A percentile compares a stretch with the other conserved stretches of the same genome.
phyloP scores from a whole-genome alignment of 1,140 invertebrate genomes.

The Ips nitidus region DNA sequence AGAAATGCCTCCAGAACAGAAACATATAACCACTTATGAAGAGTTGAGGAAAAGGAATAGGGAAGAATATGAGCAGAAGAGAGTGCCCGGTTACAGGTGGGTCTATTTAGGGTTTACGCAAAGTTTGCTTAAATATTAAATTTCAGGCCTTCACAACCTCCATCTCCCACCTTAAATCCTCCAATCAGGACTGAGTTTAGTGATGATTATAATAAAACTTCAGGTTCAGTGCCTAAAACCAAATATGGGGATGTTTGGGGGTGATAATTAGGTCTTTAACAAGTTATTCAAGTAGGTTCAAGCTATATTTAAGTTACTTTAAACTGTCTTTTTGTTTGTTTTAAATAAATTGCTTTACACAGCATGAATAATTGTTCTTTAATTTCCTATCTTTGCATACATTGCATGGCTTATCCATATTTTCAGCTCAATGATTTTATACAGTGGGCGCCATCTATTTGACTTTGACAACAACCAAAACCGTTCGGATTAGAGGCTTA shows the following conservation, averaged over 20 bases:
- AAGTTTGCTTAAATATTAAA: not conserved
- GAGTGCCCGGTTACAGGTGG: slow-evolving; percentile 43
- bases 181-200: not conserved
- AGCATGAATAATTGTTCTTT: too few relatives aligned
- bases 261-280: not conserved
- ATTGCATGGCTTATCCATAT: too few relatives aligned
- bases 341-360: too few relatives aligned
- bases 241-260: slow-evolving; percentile 43
- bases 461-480: too few relatives aligned
- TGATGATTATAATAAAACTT: slow-evolving; percentile 5
- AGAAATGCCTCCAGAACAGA: slow-evolving; percentile 49
- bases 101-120: not conserved
- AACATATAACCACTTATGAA: slow-evolving; percentile 57
- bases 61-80: slow-evolving; percentile 57
- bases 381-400: too few relatives aligned
- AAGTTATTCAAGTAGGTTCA: too few relatives aligned
- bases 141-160: not conserved
- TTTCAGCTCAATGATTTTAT: too few relatives aligned
- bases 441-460: too few relatives aligned
- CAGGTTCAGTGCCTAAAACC: slow-evolving; percentile 27
- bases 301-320: too few relatives aligned
- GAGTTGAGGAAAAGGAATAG: slow-evolving; percentile 61
- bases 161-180: not conserved
- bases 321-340: too few relatives aligned
- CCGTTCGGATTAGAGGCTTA: too few relatives aligned